Evolutionary conservation across 2,797 vertebrate species (phyloP), one percentile per base, ranked within the genome.

Genomic region (Spondyliosoma cantharus): DNA sequence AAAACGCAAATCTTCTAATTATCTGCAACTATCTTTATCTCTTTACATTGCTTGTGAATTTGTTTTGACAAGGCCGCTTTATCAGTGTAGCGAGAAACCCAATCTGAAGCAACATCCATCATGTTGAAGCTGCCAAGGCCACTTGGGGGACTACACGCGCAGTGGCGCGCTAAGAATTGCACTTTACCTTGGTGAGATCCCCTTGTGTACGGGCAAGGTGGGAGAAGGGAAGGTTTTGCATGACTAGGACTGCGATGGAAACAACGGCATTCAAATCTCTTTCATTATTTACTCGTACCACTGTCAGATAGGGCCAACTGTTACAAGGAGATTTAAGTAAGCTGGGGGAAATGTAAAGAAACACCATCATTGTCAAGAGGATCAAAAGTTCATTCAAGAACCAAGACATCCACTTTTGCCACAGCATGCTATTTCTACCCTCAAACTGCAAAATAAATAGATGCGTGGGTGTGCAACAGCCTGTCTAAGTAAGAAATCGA

Each of bases 71-170:
- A 72, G 82, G 80, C 76, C 68, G 83, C 88, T 91, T 91, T 90
- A 92, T 92, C 82, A 59, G 81, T 68, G 86, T 68, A 72, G 87
- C 29, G 56, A 83, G 81, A 86, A 84, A 83, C 48, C 56, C n/a
- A 32, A 77, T 90, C 76, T 85, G 90, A 90, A 91, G 87, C 86
- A 76, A 76, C 92, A 93, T 94, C 93, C 93, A 92, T 94, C 93
- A 94, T 73, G 63, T 43, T 5, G 66, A 53, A 76, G 71, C 78
- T 71, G 83, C 72, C 73, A 68, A 81, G 83, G 87, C 90, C 87
- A 84, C 87, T 60, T 65, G 84, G 82, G 87, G 75, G 80, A 71
- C 79, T 68, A 61, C 66, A 73, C 65, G 82, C 73, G 85, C 84
- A 83, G 88, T 3, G 15, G 82, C 27, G 66, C 7, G 71, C 87